Conservation (phyloP, 2,888 invertebrate genomes). For the Ornithoptera priamus region DNA sequence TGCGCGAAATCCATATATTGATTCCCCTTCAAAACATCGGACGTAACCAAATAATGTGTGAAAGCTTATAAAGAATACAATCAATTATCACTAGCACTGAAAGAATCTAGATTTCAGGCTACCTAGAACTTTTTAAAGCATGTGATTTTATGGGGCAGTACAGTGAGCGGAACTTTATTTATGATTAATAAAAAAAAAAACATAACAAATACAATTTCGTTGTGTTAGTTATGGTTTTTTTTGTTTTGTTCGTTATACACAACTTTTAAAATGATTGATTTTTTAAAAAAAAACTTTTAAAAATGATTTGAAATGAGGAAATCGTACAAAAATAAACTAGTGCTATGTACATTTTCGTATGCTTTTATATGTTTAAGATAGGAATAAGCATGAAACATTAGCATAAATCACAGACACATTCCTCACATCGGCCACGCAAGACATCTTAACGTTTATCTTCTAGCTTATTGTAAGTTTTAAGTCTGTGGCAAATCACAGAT, state of each 20-base stretch:
- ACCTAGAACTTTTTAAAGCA: constrained; percentile 19
- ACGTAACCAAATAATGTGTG: neutral
- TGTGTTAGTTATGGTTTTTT: too few relatives aligned
- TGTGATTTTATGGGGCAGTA: constrained; percentile 14
- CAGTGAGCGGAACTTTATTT: constrained; percentile 23
- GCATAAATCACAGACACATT: constrained; percentile 79
- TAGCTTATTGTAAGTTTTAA: neutral
- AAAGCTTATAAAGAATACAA: neutral
- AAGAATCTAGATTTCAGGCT: constrained; percentile 6
- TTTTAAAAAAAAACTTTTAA: constrained; percentile 42
- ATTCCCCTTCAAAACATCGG: neutral
- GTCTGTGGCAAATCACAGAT: constrained; percentile 1
- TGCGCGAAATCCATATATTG: neutral
- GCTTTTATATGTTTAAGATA: constrained; percentile 65
- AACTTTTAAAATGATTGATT: constrained; percentile 22
- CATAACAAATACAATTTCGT: constrained; percentile 35
- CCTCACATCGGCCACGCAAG: constrained; percentile 62
- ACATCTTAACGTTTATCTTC: constrained; percentile 36
- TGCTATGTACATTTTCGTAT: constrained; percentile 65
- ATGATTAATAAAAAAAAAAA: constrained; percentile 35
- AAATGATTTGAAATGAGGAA: constrained; percentile 70
- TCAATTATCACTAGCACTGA: neutral
- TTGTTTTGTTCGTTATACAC: too few relatives aligned
- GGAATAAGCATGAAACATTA: constrained; percentile 74
- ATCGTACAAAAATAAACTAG: constrained; percentile 54